These are phyloP conservation scores for Boulengerochromis microlepis DNA, from an alignment of 2,113 vertebrate species.

Conservation along the genomic window DNA sequence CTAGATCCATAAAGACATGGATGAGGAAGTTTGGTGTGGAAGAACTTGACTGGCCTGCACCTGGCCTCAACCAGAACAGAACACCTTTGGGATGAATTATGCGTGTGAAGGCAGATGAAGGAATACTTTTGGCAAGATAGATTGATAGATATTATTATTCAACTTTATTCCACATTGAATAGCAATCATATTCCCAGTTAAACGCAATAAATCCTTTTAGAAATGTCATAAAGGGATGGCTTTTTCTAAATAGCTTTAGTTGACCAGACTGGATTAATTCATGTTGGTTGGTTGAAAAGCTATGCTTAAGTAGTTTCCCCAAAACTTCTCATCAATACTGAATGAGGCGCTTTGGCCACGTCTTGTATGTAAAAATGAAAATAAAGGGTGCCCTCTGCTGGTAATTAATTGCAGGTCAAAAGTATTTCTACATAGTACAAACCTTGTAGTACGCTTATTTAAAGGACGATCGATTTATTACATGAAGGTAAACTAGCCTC, in stretches of 20 bases:
- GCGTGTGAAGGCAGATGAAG: neutral
- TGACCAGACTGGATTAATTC: neutral
- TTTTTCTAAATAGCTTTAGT: neutral
- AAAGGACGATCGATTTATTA: neutral
- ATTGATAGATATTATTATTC: neutral
- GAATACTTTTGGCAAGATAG: neutral
- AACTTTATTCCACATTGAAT: neutral
- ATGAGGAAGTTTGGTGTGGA: neutral
- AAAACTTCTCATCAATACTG: neutral
- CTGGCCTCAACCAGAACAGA: neutral
- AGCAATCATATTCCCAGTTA: neutral
- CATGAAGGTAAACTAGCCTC: neutral
- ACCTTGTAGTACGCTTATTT: neutral
- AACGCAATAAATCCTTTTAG: neutral
- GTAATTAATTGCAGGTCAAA: neutral
- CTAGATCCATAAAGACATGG: neutral
- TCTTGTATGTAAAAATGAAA: neutral
- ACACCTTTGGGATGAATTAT: neutral
- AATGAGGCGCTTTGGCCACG: neutral
- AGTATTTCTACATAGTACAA: neutral
- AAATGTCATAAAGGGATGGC: neutral
- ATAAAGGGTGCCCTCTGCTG: conserved; percentile 24
- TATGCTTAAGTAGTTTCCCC: neutral
- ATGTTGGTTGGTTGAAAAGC: neutral
- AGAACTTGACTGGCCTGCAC: neutral